Evolutionary conservation across 2,113 vertebrate genomes (phyloP), one percentile per base, ranked within the genome.

Genomic region (Donacobius atricapilla): DNA sequence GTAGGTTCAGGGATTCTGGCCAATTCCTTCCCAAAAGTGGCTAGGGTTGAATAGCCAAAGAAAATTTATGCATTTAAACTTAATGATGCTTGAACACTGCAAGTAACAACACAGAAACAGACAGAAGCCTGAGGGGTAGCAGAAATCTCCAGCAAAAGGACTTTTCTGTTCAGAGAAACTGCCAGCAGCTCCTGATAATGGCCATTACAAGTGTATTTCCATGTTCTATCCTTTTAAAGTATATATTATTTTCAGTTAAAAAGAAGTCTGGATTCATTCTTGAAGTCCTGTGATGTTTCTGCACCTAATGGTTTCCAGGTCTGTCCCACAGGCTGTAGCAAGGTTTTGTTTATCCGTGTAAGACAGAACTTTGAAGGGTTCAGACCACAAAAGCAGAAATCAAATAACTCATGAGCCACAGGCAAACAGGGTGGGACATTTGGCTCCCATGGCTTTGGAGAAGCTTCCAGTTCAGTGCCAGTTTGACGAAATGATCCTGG

Each of bases 11-110:
- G 60, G 83, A 87, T 93, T 94, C 85, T 83, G 37, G 83, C 88
- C 94, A 93, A 71, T 92, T 93, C 81, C 85, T 87, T 94, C 83
- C 89, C 88, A 64, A 95, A 90, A 84, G 88, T 60, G 72, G n/a
- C 23, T 64, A 48, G 51, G 27, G 56, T 89, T 94, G 83, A 95
- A 92, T 47, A 96, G 87, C 60, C 82, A 48, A 94, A 86, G 94
- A 93, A 82, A 91, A 96, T 92, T 27, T 86, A 92, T 69, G 83
- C 85, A 83, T 78, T 95, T 93, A 92, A 96, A 89, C 44, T 91
- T 95, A 88, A 93, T 77, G 79, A 87, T 47, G 63, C 79, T 95
- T 92, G 77, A 95, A 95, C 35, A 60, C 23, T 92, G 68, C 68
- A 86, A 90, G 85, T 75, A 77, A 78, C 35, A 70, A 80, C 58